Evolutionary conservation across 30 jellyfish, hydroid and myxozoan species (phyloP), one percentile per base, ranked within the genome.

Genomic region (Pseudorhiza aurosa): DNA sequence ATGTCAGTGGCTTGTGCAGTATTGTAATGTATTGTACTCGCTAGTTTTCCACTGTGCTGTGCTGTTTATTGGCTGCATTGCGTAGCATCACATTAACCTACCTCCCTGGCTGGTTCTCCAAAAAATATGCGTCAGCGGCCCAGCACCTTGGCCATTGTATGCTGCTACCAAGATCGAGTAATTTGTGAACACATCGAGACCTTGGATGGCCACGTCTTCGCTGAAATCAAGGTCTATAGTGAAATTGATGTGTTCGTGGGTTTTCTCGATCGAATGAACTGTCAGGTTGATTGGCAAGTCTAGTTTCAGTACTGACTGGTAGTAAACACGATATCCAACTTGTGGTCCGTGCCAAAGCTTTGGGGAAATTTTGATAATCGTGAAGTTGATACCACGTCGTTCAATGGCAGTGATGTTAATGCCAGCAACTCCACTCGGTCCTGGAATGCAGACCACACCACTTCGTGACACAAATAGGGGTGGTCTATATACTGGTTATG

Each of bases 81-180:
- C n/a, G n/a, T n/a, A n/a, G n/a, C n/a, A n/a, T n/a, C n/a, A n/a
- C n/a, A n/a, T n/a, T n/a, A 15, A 12, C 8, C 10, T 70, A 70
- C 83, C 83, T 70, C 83, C 83, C 49, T 70, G 83, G 17, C 49
- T 21, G 17, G 83, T 70, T 47, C 83, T 70, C 57, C 59, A 50
- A 25, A 70, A 70, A 3, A 70, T 31, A 10, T 70, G 83, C 46
- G 26, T 46, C 36, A 70, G 11, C 1, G 71, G 31, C 32, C 83
- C 83, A 46, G 49, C 29, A 1, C 71, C 83, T 1, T 12, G 29
- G 71, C 68, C 29, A 37, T 49, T 39, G 19, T 70, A 70, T 0
- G 72, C 83, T 45, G 53, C 91, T 24, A 64, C 72, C 6, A 79
- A 6, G 32, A 79, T 29, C 17, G 91, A 62, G 30, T 79, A 79